Base-by-base conservation (phyloP, 2,797 vertebrate species). In the Bradypodion pumilum region DNA sequence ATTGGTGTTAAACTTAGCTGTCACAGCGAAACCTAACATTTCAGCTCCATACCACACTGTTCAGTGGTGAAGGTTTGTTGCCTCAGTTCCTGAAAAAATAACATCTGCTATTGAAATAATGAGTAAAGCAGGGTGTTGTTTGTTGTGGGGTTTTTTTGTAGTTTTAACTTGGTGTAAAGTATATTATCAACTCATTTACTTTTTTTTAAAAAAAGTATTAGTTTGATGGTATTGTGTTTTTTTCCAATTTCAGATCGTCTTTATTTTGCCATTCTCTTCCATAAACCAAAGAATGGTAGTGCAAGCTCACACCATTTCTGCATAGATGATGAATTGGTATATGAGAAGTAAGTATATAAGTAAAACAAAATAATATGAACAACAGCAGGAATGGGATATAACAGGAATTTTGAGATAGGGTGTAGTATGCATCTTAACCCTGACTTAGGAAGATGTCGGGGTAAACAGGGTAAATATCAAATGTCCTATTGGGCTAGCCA, bases 261-360 rank as follows among this genome's bases (percentile, higher is more conserved):
- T 37, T 99, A 98, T 96, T 99, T 99, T 94, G 98, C 98, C 92
- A 96, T 98, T 93, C 95, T 99, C 49, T 96, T 96, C 92, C 97
- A 97, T 93, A 99, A 98, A 96, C 97, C 98, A 92, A 98, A 98
- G 95, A 98, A 95, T 95, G 97, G 96, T 96, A 96, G 96, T 63
- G 82, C 96, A 79, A 97, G 97, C 80, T 94, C 97, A 85, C 98
- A 99, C 95, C 99, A 97, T 93, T 99, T 99, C 96, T 97, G 97
- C 95, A 96, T 98, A 90, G 99, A 99, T 91, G 98, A 99, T 86
- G 99, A 99, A 94, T 94, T 99, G 89, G 95, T 97, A 0, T 99
- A 99, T 93, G 98, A 99, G 89, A 99, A 99, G 99, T 99, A 96
- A 97, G 98, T 97, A 90, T 32, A 23, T 12, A 49, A 27, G 37